Base-by-base conservation (phyloP, 2,113 vertebrate species). In the Alethe castanea region DNA sequence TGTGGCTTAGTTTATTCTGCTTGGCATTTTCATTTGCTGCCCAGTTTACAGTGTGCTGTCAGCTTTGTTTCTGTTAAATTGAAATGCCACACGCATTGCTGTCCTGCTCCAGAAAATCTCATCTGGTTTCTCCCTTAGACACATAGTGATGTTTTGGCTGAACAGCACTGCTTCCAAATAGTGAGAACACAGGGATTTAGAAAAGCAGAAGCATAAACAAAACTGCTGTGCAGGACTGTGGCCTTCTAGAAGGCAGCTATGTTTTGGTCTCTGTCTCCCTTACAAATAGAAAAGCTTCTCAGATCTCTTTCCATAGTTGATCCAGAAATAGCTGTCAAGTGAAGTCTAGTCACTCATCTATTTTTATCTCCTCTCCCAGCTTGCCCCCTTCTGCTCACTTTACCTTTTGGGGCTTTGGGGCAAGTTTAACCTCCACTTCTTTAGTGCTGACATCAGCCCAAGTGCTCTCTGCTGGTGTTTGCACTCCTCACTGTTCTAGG, bases 271-370 rank as follows among this genome's bases (percentile, higher is more conserved):
- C 25, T 60, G 74, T 73, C 61, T 65, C 36, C 16, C 44, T 88
- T 86, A 52, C 79, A 81, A 90, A 81, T 13, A 86, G 72, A 81
- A 92, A 73, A 52, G 44, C 85, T 81, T 66, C 81, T 93, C 87
- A 20, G 48, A 26, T 88, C 86, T 90, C 80, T 83, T 95, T 88
- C 54, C 38, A 9, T 42, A 65, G 64, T 29, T 81, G n/a, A 60
- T 92, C 77, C 83, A 95, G 88, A 94, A 95, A 95, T 90, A 95
- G 92, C 60, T 47, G 57, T 94, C 92, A 88, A 90, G 85, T 86
- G 88, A 93, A 86, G 60, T 92, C 67, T 52, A 86, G 76, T 95
- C 90, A 90, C 67, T 74, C 54, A 69, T 90, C 85, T 95, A 93
- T 96, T 96, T 96, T 90, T 90, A 80, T 80, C 69, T 69, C 17